Conservation (phyloP, 2,113 vertebrate genomes). For the Balaenoptera acutorostrata region DNA sequence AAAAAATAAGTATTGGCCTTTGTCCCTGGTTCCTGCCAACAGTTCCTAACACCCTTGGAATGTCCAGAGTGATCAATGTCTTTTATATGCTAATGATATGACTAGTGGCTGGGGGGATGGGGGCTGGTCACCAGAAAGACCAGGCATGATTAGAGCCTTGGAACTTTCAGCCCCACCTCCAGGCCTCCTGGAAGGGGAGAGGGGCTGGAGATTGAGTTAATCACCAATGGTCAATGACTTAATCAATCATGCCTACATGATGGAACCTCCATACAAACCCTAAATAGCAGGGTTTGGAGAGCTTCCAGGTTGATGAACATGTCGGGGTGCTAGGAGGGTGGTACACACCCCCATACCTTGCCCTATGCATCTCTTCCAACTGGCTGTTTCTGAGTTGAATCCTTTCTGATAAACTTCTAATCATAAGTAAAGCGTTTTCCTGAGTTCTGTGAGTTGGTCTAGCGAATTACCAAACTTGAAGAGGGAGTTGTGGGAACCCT, state of each 20-base stretch:
- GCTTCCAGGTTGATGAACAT: not conserved
- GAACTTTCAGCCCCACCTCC: not conserved
- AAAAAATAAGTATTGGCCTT: not conserved
- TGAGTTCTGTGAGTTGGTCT: not conserved
- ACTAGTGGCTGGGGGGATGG: not conserved
- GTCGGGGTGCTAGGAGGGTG: not conserved
- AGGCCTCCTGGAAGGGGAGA: not conserved
- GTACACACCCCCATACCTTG: not conserved
- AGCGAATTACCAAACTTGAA: not conserved
- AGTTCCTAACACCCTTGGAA: not conserved
- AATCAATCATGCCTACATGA: too few relatives aligned
- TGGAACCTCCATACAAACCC: not conserved
- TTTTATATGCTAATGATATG: not conserved
- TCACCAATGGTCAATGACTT: not conserved
- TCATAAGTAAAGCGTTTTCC: not conserved
- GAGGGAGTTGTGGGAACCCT: not conserved
- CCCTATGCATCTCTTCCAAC: not conserved
- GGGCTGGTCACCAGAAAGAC: not conserved
- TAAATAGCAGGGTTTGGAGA: not conserved
- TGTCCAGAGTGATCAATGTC: not conserved
- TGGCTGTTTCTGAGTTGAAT: not conserved
- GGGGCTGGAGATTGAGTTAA: not conserved
- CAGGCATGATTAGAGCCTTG: not conserved
- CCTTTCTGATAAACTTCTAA: not conserved
- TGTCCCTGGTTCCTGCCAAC: not conserved